phyloP scores from a whole-genome alignment of 2,113 vertebrate genomes.

The Cyphotilapia sp. region DNA sequence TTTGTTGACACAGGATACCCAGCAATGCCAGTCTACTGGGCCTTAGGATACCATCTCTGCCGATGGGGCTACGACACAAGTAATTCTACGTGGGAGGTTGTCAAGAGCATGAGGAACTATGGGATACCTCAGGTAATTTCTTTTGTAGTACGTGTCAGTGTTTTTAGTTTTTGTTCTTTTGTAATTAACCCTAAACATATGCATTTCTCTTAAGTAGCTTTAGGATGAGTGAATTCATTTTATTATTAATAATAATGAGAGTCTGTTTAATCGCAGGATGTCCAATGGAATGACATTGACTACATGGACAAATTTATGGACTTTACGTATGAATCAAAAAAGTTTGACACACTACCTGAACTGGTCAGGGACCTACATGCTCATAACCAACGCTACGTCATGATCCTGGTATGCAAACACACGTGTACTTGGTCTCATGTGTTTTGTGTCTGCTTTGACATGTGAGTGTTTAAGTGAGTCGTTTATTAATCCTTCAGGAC shows the following conservation, averaged over 20 bases:
- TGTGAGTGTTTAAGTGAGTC: not conserved
- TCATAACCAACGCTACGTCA: constrained; percentile 72
- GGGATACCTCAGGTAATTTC: constrained; percentile 68
- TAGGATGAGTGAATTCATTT: not conserved
- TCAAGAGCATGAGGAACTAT: constrained; percentile 76
- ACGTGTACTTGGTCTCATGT: not conserved
- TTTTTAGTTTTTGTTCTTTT: not conserved
- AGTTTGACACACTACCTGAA: constrained; percentile 73
- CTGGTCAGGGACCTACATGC: constrained; percentile 74
- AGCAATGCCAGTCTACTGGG: constrained; percentile 83
- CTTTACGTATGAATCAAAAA: constrained; percentile 74
- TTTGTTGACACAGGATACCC: constrained; percentile 64
- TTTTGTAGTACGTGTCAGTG: not conserved
- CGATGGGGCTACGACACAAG: constrained; percentile 83
- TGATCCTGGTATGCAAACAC: constrained; percentile 76
- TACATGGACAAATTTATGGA: constrained; percentile 83
- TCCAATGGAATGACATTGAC: constrained; percentile 79
- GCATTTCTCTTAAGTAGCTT: not conserved
- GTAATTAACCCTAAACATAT: not conserved
- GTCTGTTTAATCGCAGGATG: constrained; percentile 66
- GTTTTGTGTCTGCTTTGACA: not conserved
- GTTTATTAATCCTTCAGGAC: constrained; percentile 65
- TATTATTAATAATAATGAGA: not conserved
- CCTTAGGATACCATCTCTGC: constrained; percentile 83
- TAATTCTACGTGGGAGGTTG: constrained; percentile 75